These are phyloP conservation scores for Rissa tridactyla DNA, from an alignment of 2,113 vertebrate genomes.

Conservation along the genomic window DNA sequence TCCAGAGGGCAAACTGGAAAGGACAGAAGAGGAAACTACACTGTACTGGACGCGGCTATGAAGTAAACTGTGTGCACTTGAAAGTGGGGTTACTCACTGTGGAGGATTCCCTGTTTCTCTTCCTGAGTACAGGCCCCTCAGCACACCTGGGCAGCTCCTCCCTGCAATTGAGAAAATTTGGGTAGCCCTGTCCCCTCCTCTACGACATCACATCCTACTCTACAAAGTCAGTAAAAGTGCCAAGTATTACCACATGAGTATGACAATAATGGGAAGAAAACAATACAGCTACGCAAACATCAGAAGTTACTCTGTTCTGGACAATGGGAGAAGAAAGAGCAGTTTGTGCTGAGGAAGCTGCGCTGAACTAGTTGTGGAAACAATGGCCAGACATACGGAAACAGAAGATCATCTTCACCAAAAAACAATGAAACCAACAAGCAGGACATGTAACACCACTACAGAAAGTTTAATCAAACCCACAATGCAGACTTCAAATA, in stretches of 20 bases:
- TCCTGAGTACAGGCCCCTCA: constrained; percentile 77
- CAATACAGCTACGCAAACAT: constrained; percentile 38
- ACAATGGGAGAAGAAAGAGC: constrained; percentile 45
- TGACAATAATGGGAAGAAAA: constrained; percentile 57
- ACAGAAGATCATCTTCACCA: constrained; percentile 17
- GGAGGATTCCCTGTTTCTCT: constrained; percentile 80
- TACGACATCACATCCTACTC: constrained; percentile 75
- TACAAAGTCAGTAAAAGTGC: constrained; percentile 66
- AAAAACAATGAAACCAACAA: constrained; percentile 33
- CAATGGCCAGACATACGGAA: constrained; percentile 8
- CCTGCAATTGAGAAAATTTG: constrained; percentile 78
- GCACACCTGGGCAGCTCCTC: constrained; percentile 79
- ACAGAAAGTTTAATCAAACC: constrained; percentile 47
- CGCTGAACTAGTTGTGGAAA: constrained; percentile 51
- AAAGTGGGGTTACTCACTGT: constrained; percentile 78
- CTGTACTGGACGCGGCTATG: constrained; percentile 59
- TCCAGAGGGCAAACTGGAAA: constrained; percentile 61
- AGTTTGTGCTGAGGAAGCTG: constrained; percentile 40
- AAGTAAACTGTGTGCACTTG: constrained; percentile 69
- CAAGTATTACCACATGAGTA: constrained; percentile 60
- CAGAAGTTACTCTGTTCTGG: constrained; percentile 51
- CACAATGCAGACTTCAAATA: constrained; percentile 40
- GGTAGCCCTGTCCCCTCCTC: constrained; percentile 80
- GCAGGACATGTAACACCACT: not conserved
- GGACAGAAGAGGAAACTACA: constrained; percentile 57